Base-by-base conservation (phyloP, 2,888 invertebrate genomes). In the Zaprionus bogoriensis region DNA sequence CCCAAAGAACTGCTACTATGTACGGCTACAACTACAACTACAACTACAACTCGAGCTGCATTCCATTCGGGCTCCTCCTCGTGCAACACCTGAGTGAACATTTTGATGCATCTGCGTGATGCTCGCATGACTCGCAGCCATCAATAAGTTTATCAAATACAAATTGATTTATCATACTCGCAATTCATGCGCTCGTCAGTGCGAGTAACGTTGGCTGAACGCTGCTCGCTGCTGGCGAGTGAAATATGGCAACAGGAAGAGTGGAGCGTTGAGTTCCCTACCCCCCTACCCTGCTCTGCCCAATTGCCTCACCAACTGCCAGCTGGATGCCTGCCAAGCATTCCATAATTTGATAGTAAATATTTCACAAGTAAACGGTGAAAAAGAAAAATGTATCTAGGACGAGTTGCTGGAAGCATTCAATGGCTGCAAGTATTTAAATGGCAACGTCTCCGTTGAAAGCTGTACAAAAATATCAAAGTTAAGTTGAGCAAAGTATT, bases 141-240 rank as follows among this genome's bases (percentile, higher is more conserved):
- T 64, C 74, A 61, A 77, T 74, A 74, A 77, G 54, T 74, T 72
- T 74, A 77, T 74, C 65, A 60, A 58, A 61, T 59, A 55, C 50
- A 77, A 78, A 75, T 75, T 75, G 75, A 75, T 75, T 75, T 75
- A 75, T 75, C 75, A 61, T 42, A 53, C 52, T 60, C 42, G 39
- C 46, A 36, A 32, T 65, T 50, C n/a, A 32, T 52, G 39, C 36
- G 53, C 72, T 44, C 50, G 22, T 38, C 60, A 51, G 44, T 32
- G 20, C 12, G 4, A 17, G 10, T 23, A 9, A n/a, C 14, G 14
- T 28, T 10, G 22, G 45, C n/a, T 69, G 41, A 47, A n/a, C n/a
- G n/a, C n/a, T n/a, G n/a, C n/a, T n/a, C n/a, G n/a, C n/a, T n/a
- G n/a, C n/a, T n/a, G n/a, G 38, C 20, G 38, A 28, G 20, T 53